These are phyloP conservation scores for Yponomeuta evonymella DNA, from an alignment of 2,888 invertebrate genomes.

Conservation along the genomic window DNA sequence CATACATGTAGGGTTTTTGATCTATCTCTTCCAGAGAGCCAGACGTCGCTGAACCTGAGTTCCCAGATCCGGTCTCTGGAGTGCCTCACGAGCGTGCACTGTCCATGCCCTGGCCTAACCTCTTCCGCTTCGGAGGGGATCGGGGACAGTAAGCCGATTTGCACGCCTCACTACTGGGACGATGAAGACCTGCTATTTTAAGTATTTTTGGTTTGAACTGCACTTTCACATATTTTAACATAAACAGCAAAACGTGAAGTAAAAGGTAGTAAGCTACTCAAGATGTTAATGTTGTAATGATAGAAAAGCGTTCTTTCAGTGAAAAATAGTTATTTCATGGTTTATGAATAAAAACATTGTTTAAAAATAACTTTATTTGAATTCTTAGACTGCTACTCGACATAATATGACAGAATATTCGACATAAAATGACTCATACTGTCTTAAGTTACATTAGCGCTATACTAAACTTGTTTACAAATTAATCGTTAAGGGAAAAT, in stretches of 20 bases:
- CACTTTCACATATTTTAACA: too few relatives aligned
- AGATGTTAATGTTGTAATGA: too few relatives aligned
- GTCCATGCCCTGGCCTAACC: slow-evolving; percentile 31
- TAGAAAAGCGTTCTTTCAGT: slow-evolving; percentile 7
- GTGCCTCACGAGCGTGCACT: slow-evolving; percentile 36
- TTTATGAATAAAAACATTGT: background rate
- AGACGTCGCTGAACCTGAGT: slow-evolving; percentile 24
- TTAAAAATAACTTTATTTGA: background rate
- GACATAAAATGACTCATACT: too few relatives aligned
- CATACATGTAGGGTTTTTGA: too few relatives aligned
- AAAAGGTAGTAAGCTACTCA: too few relatives aligned
- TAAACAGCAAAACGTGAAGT: too few relatives aligned
- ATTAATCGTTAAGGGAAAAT: too few relatives aligned
- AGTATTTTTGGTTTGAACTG: slow-evolving; percentile 7
- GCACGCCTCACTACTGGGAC: slow-evolving; percentile 59
- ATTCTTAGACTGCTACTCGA: background rate
- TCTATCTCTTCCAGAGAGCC: background rate
- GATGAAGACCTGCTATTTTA: slow-evolving; percentile 66
- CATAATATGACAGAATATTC: background rate
- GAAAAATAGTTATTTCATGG: background rate
- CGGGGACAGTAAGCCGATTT: slow-evolving; percentile 44
- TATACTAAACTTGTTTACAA: too few relatives aligned
- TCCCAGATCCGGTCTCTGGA: slow-evolving; percentile 35
- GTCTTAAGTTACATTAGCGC: too few relatives aligned
- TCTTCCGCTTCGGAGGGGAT: slow-evolving; percentile 37